Percentiles rank a stretch among this genome's conserved stretches.
These are phyloP conservation scores for Drosophila eugracilis DNA, from an alignment of 1,140 invertebrate species.

Conservation along the genomic window DNA sequence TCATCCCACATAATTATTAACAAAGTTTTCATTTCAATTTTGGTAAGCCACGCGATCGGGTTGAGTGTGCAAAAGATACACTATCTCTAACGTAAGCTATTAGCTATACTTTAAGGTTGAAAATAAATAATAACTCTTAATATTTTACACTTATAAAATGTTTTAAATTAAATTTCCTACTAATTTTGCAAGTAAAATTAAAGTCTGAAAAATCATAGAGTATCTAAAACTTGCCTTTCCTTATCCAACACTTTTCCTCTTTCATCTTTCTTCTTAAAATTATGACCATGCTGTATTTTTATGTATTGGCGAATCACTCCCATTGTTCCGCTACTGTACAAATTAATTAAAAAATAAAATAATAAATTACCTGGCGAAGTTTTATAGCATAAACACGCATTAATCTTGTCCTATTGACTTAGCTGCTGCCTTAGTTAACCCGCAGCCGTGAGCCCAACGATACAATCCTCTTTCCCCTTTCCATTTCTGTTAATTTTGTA, in stretches of 20 bases:
- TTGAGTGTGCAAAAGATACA: background rate
- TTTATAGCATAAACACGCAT: constrained; percentile 13
- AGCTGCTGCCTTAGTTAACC: constrained; percentile 1
- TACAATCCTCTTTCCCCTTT: constrained; percentile 8
- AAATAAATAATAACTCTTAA: no score
- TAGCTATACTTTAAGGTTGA: background rate
- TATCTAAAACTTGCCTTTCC: background rate
- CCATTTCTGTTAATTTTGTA: constrained; percentile 31
- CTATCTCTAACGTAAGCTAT: background rate
- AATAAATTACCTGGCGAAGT: constrained; percentile 30
- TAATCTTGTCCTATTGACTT: constrained; percentile 31
- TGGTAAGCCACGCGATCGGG: constrained; percentile 29
- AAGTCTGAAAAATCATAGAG: background rate
- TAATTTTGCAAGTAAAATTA: no score
- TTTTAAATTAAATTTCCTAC: no score
- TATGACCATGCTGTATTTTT: constrained; percentile 4
- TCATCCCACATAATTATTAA: constrained; percentile 36
- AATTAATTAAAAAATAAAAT: constrained; percentile 38
- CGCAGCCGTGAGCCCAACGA: background rate
- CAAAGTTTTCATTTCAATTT: constrained; percentile 39
- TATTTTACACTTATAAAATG: background rate
- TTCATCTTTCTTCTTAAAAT: background rate
- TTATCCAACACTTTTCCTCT: background rate
- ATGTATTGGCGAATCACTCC: background rate
- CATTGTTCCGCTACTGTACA: constrained; percentile 2